Base-by-base conservation (phyloP, 1,140 invertebrate species). In the Tetragnatha versicolor region DNA sequence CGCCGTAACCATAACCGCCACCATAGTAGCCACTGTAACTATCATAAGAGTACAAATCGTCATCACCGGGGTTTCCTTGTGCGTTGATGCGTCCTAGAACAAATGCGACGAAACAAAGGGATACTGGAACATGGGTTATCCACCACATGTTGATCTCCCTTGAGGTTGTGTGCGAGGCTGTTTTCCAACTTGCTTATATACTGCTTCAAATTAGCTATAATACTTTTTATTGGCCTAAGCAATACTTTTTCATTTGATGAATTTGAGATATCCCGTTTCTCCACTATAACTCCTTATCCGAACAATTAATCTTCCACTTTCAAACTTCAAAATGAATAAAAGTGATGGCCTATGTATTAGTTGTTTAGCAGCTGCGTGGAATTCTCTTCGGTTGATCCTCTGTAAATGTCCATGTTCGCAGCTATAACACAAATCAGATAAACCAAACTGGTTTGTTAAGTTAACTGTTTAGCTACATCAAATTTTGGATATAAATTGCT, bases 331-430 rank as follows among this genome's bases (percentile, higher is more conserved):
- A 22, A 61, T 66, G 63, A 66, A 66, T 66, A 66, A 66, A 66
- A 66, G 27, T 66, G 25, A 66, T 66, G 63, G 27, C 39, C 20
- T 47, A n/a, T n/a, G 25, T 66, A n/a, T 6, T 66, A 49, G 35
- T 66, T 66, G 63, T 66, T 66, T 66, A 66, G 63, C 63, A 47
- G 63, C 25, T 17, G 25, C 14, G n/a, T n/a, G n/a, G n/a, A n/a
- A n/a, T n/a, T n/a, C n/a, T n/a, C n/a, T n/a, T n/a, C n/a, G n/a
- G n/a, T n/a, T n/a, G n/a, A n/a, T n/a, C n/a, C n/a, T n/a, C n/a
- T n/a, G n/a, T n/a, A n/a, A n/a, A n/a, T n/a, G n/a, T n/a, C n/a
- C n/a, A n/a, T n/a, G n/a, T n/a, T n/a, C n/a, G n/a, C n/a, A n/a
- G n/a, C n/a, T n/a, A n/a, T n/a, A n/a, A n/a, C n/a, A n/a, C n/a